Percentiles rank a stretch among this genome's conserved stretches.
Evolutionary conservation across 2,113 vertebrate genomes (phyloP).

Genomic region (Pandion haliaetus): DNA sequence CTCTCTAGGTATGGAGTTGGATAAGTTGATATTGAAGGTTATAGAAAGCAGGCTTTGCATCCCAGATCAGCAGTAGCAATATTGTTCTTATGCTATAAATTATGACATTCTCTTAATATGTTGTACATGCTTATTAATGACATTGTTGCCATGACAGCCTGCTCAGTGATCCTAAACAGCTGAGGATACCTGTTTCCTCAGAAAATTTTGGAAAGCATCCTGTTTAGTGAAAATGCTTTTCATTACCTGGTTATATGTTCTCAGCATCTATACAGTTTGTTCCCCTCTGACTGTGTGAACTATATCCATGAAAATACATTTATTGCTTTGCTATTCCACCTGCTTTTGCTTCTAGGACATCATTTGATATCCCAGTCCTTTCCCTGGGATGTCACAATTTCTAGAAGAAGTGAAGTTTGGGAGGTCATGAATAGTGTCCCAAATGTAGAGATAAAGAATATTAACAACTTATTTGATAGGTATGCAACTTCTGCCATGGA

Average conservation of each 20-base stretch:
- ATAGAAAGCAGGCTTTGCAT: background rate
- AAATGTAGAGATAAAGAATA: background rate
- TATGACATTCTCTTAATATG: background rate
- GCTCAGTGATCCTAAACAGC: background rate
- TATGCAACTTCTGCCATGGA: background rate
- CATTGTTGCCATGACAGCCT: background rate
- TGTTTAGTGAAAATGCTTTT: background rate
- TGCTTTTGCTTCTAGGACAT: background rate
- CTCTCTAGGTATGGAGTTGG: background rate
- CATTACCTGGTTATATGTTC: background rate
- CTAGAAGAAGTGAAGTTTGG: background rate
- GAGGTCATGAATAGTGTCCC: background rate
- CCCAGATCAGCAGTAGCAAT: background rate
- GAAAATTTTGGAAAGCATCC: background rate
- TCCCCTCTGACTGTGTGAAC: background rate
- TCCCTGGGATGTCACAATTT: background rate
- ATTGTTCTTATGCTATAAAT: background rate
- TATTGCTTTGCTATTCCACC: background rate
- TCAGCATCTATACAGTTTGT: background rate
- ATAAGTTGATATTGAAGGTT: background rate
- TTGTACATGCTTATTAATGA: background rate
- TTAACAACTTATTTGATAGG: background rate
- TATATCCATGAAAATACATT: background rate
- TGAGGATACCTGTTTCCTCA: background rate
- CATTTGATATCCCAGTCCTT: background rate